A percentile compares a stretch with the other conserved stretches of the same genome.
Evolutionary conservation across 2,797 vertebrate genomes (phyloP).

Genomic region (Champsocephalus esox): DNA sequence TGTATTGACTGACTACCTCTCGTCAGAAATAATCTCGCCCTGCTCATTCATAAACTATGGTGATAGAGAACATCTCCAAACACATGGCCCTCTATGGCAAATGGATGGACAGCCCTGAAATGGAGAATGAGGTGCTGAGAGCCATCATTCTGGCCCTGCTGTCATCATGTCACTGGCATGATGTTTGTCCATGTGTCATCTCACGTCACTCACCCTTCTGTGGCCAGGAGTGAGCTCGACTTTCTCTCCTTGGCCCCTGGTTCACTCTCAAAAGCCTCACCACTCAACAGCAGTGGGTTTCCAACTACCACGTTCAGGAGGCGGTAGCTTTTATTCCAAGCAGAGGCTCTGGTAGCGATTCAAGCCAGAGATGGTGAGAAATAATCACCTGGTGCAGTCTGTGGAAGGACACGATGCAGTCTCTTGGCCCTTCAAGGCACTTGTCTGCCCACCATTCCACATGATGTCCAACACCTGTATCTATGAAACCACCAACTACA

Average conservation of each 20-base stretch:
- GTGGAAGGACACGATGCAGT: slow-evolving; percentile 6
- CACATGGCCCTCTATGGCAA: slow-evolving; percentile 13
- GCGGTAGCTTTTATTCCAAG: slow-evolving; percentile 9
- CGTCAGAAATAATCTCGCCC: background rate
- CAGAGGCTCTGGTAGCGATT: slow-evolving; percentile 7
- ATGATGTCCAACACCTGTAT: slow-evolving; percentile 29
- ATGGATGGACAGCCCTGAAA: slow-evolving; percentile 17
- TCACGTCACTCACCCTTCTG: slow-evolving; percentile 18
- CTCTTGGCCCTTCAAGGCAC: slow-evolving; percentile 16
- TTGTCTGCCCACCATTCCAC: slow-evolving; percentile 39
- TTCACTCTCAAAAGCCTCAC: slow-evolving; percentile 3
- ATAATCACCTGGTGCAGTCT: slow-evolving; percentile 31
- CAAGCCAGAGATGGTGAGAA: slow-evolving; percentile 6
- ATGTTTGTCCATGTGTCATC: slow-evolving; percentile 44
- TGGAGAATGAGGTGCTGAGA: slow-evolving; percentile 33
- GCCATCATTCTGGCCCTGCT: slow-evolving; percentile 35
- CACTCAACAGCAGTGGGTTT: background rate
- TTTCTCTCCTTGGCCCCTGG: slow-evolving; percentile 16
- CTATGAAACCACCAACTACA: slow-evolving; percentile 19
- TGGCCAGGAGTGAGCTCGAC: slow-evolving; percentile 2
- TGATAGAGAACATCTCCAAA: slow-evolving; percentile 25
- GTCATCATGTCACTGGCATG: slow-evolving; percentile 43
- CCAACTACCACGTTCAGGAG: slow-evolving; percentile 9
- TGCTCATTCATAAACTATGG: slow-evolving; percentile 6
- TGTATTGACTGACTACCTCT: background rate